phyloP scores from a whole-genome alignment of 2,797 vertebrate species.

The Bovichtus variegatus region DNA sequence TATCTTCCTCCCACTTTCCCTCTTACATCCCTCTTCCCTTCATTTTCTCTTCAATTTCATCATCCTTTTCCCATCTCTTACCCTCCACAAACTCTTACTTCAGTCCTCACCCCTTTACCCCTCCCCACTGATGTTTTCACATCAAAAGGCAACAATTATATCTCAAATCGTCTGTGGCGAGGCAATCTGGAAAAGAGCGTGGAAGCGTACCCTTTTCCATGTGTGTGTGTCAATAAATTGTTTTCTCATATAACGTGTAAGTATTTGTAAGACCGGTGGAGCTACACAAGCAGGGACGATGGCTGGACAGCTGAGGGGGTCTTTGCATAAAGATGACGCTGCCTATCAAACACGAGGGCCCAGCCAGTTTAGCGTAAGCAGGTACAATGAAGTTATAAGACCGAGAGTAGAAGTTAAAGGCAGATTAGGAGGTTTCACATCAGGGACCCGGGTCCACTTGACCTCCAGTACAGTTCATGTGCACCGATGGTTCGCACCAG shows the following conservation, averaged over 20 bases:
- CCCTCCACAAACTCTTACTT: background rate
- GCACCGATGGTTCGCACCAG: too few species aligned
- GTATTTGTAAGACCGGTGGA: background rate
- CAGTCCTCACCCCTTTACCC: background rate
- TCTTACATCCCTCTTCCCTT: too few species aligned
- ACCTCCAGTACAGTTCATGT: too few species aligned
- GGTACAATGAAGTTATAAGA: background rate
- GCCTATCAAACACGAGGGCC: background rate
- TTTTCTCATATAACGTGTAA: background rate
- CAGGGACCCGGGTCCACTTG: too few species aligned
- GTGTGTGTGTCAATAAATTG: background rate
- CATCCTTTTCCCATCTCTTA: conserved; percentile 6
- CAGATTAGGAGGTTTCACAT: too few species aligned
- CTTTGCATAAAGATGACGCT: background rate
- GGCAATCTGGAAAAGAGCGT: background rate
- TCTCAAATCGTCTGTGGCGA: background rate
- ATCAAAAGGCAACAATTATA: conserved; percentile 31
- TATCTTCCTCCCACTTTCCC: too few species aligned
- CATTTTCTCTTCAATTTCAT: conserved; percentile 56
- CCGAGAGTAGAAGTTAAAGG: too few species aligned
- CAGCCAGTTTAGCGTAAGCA: background rate
- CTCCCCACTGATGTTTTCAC: conserved; percentile 20
- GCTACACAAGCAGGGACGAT: background rate
- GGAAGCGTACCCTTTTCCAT: background rate
- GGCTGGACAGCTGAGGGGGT: background rate